These are phyloP conservation scores for Pseudopleuronectes americanus DNA, from an alignment of 2,797 vertebrate genomes.

Conservation along the genomic window DNA sequence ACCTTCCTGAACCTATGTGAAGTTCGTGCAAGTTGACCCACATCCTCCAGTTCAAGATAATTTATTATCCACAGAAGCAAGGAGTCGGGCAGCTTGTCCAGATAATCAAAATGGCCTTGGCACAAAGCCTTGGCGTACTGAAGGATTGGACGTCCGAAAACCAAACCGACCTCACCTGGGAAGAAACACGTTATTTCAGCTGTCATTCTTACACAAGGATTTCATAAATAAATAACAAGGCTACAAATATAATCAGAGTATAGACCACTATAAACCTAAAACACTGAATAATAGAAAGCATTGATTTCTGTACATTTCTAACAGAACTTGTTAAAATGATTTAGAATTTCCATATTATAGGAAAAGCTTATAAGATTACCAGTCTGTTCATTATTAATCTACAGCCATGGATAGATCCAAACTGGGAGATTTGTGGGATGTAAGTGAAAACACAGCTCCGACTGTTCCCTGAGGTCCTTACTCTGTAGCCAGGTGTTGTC, in stretches of 20 bases:
- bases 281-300: neutral
- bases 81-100: slow-evolving; percentile 84
- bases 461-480: slow-evolving; percentile 45
- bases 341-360: too few species aligned
- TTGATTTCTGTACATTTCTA: too few species aligned
- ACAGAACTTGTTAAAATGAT: too few species aligned
- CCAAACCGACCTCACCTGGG: slow-evolving; percentile 80
- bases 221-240: slow-evolving; percentile 1
- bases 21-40: slow-evolving; percentile 83
- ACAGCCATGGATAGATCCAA: too few species aligned
- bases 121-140: slow-evolving; percentile 84
- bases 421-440: too few species aligned
- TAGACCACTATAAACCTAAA: neutral
- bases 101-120: slow-evolving; percentile 85
- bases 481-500: slow-evolving; percentile 74
- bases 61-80: slow-evolving; percentile 86
- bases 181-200: slow-evolving; percentile 17
- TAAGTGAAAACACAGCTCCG: neutral
- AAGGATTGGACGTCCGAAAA: slow-evolving; percentile 83
- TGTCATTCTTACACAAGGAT: slow-evolving; percentile 5
- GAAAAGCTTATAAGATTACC: too few species aligned
- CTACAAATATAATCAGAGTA: neutral
- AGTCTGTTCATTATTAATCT: too few species aligned
- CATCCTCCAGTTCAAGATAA: slow-evolving; percentile 88
- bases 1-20: slow-evolving; percentile 84